Base-by-base conservation (phyloP, 2,113 vertebrate genomes). In the Lanius ludovicianus region DNA sequence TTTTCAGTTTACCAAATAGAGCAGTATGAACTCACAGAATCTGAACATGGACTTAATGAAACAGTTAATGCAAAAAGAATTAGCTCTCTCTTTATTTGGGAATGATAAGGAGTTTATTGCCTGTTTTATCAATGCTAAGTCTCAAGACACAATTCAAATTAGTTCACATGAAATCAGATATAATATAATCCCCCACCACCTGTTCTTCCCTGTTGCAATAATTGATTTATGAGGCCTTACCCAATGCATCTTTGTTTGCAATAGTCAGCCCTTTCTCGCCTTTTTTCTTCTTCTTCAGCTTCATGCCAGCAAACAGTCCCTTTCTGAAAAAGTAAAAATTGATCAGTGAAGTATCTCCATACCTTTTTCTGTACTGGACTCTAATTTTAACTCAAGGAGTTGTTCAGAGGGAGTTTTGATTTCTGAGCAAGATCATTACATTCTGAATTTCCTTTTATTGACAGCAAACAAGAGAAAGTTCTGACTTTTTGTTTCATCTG, bases 241-340 rank as follows among this genome's bases (percentile, higher is more conserved):
- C 99, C 56, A 97, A 30, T 69, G 98, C 98, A 27, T 98, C 98
- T 94, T 98, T 98, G 97, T 99, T 99, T 98, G 96, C 95, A 95
- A 99, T 98, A 55, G 98, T 98, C 87, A 99, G 89, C 75, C 98
- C 98, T 70, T 98, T 97, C 78, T 96, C 92, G 37, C 41, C 95
- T 87, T 98, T 98, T 94, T 98, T 99, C 94, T 99, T 99, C 93
- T 98, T 99, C 97, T 98, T 99, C 95, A 98, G 90, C 87, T 99
- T 99, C 78, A 99, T 95, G 35, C 98, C 98, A 90, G 92, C 87
- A 95, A 99, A 99, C 21, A 99, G 92, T 15, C 97, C 93, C 81
- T 98, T 98, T 70, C 98, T 98, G 85, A 78, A 96, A 97, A 98
- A 98, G 31, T 89, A 98, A 94, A 86, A 81, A 59, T 39, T 3